Base-by-base conservation (phyloP, 2,113 vertebrate genomes). In the Alaudala cheleensis region DNA sequence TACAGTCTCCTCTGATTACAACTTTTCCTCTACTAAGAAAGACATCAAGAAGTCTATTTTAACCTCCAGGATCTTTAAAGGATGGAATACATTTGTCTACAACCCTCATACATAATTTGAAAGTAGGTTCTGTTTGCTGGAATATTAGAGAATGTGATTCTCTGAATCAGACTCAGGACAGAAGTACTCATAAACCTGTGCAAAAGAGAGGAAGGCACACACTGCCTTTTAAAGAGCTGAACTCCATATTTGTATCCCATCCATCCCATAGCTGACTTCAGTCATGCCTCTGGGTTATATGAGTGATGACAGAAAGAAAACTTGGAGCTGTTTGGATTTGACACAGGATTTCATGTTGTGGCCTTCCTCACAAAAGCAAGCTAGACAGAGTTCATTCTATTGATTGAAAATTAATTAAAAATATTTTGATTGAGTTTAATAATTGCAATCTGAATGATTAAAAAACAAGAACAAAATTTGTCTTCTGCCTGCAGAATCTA, bases 241-340 rank as follows among this genome's bases (percentile, higher is more conserved):
- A 65, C 23, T 4, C 0, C 33, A 69, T n/a, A 56, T 19, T 22
- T 92, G 37, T 87, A 56, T 81, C 83, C 44, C 33, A 73, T 80
- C 65, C 81, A 94, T 65, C 76, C 90, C 90, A 94, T 57, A 85
- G 34, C 73, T 93, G 66, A 81, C 56, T 61, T 95, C 74, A 88
- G 81, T 53, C 71, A 91, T 60, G n/a, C 67, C 58, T 58, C 84
- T 26, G 66, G 18, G 40, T 87, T 53, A 72, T 7, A 58, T 13
- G 7, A 50, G 39, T 66, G 56, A 58, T 66, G 72, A 96, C 12
- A 69, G 93, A 92, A 89, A 47, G 17, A 62, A 47, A 28, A 66
- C 56, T 77, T 37, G 39, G 80, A 88, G 79, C 69, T 60, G 76
- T 79, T 60, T 74, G 73, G 49, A 96, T 89, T 88, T 80, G 51